Conservation (phyloP, 2,113 vertebrate genomes). For the Tychaedon coryphoeus region DNA sequence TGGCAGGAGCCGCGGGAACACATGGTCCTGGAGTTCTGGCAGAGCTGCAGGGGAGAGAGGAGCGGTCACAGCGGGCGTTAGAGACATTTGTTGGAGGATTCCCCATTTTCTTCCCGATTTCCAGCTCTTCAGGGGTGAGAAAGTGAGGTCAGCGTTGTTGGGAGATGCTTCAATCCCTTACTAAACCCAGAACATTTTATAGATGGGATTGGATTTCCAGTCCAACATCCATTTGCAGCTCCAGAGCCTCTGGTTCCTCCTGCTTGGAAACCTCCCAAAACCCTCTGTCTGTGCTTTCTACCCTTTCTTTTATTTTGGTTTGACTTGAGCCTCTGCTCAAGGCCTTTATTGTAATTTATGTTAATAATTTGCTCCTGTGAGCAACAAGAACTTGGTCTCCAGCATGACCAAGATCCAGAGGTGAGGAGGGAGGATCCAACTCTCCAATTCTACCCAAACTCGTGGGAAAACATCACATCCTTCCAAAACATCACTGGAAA, state of each 20-base stretch:
- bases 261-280: neutral
- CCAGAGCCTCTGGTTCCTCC: neutral
- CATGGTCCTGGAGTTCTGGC: accelerated
- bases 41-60: neutral
- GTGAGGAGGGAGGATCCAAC: neutral
- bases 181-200: accelerated
- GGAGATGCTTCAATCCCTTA: neutral
- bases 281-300: neutral
- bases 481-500: too few relatives aligned
- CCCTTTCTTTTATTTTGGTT: neutral
- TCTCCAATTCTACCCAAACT: neutral
- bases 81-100: neutral
- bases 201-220: neutral
- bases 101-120: neutral
- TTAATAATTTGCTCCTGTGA: neutral
- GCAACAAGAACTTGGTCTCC: neutral
- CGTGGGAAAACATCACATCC: neutral
- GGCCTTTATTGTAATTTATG: accelerated
- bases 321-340: neutral
- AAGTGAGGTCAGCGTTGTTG: neutral
- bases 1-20: constrained; percentile 25
- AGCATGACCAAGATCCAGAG: neutral
- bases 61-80: accelerated
- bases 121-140: neutral
- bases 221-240: neutral